Conservation (phyloP, 1,140 invertebrate genomes). For the Brachionus calyciflorus region DNA sequence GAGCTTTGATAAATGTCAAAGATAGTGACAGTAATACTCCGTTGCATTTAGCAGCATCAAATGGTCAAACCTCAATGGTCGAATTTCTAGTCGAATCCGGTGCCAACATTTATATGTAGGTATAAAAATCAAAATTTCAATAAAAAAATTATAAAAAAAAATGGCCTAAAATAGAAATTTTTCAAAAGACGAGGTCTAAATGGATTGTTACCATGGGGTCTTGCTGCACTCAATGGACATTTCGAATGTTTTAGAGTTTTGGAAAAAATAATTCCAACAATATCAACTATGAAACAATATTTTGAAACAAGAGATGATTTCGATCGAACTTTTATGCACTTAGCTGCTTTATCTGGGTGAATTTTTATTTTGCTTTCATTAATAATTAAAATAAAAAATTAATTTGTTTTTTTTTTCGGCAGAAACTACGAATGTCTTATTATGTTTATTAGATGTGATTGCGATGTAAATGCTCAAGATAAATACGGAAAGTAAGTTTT, state of each 20-base stretch:
- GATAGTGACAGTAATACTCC: constrained; percentile 21
- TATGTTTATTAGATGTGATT: constrained; percentile 18
- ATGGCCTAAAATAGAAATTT: constrained; percentile 48
- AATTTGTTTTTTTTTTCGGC: constrained; percentile 49
- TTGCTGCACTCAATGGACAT: constrained; percentile 67
- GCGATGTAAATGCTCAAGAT: constrained; percentile 31
- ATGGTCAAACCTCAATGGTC: constrained; percentile 24
- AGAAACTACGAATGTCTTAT: constrained; percentile 66
- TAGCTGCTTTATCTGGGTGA: constrained; percentile 65
- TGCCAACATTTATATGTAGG: constrained; percentile 46
- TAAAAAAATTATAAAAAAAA: neutral
- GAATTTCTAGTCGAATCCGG: constrained; percentile 42
- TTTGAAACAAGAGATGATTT: constrained; percentile 62
- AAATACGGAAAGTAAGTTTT: constrained; percentile 42
- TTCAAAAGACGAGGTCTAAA: constrained; percentile 58
- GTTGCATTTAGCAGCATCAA: constrained; percentile 40
- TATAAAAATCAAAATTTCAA: constrained; percentile 37
- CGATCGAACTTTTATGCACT: constrained; percentile 65
- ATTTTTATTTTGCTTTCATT: neutral
- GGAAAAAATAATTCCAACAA: constrained; percentile 13
- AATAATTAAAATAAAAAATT: neutral
- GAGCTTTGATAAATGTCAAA: constrained; percentile 20
- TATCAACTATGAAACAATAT: constrained; percentile 48
- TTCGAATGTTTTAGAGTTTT: constrained; percentile 61
- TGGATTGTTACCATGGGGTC: constrained; percentile 66